Conservation (phyloP, 2,113 vertebrate species). For the Osmerus mordax region DNA sequence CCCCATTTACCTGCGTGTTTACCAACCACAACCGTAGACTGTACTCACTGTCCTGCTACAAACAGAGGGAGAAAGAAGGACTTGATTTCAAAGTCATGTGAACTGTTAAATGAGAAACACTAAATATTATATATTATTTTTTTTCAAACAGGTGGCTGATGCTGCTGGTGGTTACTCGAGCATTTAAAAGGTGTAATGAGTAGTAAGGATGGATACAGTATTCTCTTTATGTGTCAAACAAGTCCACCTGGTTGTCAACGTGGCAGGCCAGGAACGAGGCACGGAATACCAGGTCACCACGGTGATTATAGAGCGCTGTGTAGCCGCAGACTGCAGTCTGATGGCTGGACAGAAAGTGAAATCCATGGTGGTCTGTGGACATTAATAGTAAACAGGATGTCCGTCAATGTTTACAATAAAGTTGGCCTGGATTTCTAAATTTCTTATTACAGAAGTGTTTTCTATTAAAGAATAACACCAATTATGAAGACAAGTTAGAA, state of each 20-base stretch:
- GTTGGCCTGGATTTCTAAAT: background rate
- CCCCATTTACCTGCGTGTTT: constrained; percentile 19
- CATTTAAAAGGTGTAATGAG: background rate
- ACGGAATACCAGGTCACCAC: constrained; percentile 49
- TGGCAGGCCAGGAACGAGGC: constrained; percentile 62
- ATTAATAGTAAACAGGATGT: constrained; percentile 9
- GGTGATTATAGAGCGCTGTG: constrained; percentile 28
- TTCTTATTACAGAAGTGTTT: background rate
- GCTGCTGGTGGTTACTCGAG: background rate
- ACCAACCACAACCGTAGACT: constrained; percentile 49
- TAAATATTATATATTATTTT: background rate
- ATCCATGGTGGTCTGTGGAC: constrained; percentile 39
- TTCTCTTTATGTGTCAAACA: background rate
- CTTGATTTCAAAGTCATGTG: background rate
- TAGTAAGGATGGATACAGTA: background rate
- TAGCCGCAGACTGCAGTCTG: constrained; percentile 56
- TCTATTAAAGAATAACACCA: background rate
- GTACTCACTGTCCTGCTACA: constrained; percentile 41
- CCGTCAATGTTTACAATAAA: background rate
- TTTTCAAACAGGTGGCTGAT: no score
- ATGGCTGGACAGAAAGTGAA: constrained; percentile 38
- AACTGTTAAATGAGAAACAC: no score
- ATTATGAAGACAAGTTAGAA: background rate
- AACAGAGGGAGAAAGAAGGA: background rate
- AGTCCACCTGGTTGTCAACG: constrained; percentile 42